Evolutionary conservation across 2,797 vertebrate species (phyloP).

Genomic region (Taenioides sp.): DNA sequence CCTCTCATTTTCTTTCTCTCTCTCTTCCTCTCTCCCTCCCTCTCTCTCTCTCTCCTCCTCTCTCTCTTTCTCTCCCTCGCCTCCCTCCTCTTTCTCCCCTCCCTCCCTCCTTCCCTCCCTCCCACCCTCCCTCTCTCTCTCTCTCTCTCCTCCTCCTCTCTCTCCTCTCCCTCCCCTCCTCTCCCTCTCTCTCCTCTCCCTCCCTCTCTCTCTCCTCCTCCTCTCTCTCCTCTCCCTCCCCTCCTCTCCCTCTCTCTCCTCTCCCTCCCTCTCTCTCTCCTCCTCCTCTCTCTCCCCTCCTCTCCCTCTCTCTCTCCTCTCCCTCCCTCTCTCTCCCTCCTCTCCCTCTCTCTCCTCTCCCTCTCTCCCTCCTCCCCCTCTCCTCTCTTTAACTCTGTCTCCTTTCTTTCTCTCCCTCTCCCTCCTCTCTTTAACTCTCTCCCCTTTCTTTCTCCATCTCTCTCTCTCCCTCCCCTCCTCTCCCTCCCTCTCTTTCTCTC

Average conservation of each 20-base stretch:
- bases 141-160: no score
- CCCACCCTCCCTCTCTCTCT: not conserved
- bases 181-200: no score
- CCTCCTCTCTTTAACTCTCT: no score
- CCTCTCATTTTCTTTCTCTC: constrained; percentile 27
- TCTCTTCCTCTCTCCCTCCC: not conserved
- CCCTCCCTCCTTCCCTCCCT: not conserved
- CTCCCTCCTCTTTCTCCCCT: not conserved
- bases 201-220: not conserved
- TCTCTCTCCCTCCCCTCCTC: not conserved
- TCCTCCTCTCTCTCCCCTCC: not conserved
- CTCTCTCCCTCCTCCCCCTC: not conserved
- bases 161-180: not conserved
- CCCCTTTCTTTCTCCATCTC: not conserved
- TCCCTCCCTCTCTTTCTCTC: not conserved
- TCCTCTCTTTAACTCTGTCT: not conserved
- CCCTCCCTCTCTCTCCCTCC: no score
- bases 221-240: not conserved
- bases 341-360: no score
- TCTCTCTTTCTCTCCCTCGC: constrained; percentile 55
- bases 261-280: not conserved
- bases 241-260: not conserved
- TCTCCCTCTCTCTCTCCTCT: not conserved
- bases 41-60: not conserved
- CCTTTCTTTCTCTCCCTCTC: no score